Evolutionary conservation across 2,113 vertebrate genomes (phyloP).

Genomic region (Stegostoma tigrinum): DNA sequence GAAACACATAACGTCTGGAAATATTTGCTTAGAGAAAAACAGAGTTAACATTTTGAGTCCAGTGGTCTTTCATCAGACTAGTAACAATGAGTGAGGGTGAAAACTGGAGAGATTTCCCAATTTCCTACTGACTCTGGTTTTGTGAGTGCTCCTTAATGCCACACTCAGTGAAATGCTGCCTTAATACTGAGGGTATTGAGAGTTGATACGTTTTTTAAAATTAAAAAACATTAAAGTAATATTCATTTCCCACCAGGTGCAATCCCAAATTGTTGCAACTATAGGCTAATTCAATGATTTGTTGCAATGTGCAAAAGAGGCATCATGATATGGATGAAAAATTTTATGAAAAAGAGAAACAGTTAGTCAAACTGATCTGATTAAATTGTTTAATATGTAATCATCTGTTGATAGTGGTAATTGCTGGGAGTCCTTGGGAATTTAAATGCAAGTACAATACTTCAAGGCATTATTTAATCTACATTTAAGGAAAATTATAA

Average conservation of each 20-base stretch:
- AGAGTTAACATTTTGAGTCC: no score
- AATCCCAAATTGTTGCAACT: background rate
- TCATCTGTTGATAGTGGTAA: background rate
- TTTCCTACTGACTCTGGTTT: no score
- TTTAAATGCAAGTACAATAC: background rate
- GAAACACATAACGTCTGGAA: no score
- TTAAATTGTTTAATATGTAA: background rate
- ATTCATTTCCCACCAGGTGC: background rate
- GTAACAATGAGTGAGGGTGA: background rate
- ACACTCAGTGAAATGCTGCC: no score
- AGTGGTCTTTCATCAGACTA: no score
- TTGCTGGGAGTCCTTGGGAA: background rate
- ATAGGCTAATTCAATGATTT: background rate
- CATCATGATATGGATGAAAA: background rate
- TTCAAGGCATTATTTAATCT: constrained; percentile 15
- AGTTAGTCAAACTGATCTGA: background rate
- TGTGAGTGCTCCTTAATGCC: no score
- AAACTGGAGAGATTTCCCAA: no score
- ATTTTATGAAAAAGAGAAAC: background rate
- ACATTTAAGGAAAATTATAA: constrained; percentile 8
- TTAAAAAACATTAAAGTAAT: background rate
- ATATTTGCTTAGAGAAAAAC: no score
- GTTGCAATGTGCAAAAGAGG: background rate
- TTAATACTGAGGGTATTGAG: no score
- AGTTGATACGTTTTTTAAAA: background rate